Percentiles rank a stretch among this genome's conserved stretches.
These are phyloP conservation scores for Tribolium madens DNA, from an alignment of 1,140 invertebrate species.

Conservation along the genomic window DNA sequence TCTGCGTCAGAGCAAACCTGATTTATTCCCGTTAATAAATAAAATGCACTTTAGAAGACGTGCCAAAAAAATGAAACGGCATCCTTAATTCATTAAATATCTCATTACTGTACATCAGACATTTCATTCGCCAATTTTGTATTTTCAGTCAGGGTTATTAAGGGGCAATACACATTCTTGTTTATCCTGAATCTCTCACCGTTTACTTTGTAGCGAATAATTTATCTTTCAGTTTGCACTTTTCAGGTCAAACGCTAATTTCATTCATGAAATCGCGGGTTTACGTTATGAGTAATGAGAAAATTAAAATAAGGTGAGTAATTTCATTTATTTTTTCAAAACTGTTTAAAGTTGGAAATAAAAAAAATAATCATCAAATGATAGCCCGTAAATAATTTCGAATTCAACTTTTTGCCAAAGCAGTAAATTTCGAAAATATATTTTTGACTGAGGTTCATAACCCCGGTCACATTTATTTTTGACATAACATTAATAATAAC, in stretches of 20 bases:
- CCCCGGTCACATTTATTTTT: background rate
- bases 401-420: background rate
- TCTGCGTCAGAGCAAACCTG: constrained; percentile 25
- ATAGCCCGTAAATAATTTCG: background rate
- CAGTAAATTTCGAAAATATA: background rate
- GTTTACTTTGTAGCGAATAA: constrained; percentile 4
- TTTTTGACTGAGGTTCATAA: background rate
- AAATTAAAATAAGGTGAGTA: constrained; percentile 15
- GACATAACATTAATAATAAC: background rate
- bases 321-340: background rate
- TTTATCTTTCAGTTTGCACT: background rate
- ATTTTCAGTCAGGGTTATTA: constrained; percentile 1
- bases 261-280: background rate
- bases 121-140: constrained; percentile 11
- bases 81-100: constrained; percentile 35
- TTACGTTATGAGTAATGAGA: constrained; percentile 16
- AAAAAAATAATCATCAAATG: no score
- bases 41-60: constrained; percentile 24
- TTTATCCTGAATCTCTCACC: background rate
- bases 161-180: background rate
- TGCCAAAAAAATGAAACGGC: constrained; percentile 31
- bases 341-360: background rate
- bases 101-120: constrained; percentile 18
- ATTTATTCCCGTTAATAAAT: constrained; percentile 28
- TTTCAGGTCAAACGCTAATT: background rate